Evolutionary conservation across 2,888 invertebrate species (phyloP).

Genomic region (Maniola hyperantus): DNA sequence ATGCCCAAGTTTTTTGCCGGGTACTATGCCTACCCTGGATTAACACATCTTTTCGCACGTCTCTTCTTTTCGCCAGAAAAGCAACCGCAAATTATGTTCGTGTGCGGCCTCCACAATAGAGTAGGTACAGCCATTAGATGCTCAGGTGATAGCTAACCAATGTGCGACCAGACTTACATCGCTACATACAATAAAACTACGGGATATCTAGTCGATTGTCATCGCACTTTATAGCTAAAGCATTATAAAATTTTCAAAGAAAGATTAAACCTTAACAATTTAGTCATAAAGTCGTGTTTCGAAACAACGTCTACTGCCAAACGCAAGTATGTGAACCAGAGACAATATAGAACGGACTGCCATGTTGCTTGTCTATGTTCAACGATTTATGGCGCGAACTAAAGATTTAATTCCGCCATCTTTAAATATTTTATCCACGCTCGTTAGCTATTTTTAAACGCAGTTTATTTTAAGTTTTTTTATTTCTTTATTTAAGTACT

Average conservation of each 20-base stretch:
- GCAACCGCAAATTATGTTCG: too few species aligned
- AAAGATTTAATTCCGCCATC: conserved; percentile 61
- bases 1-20: too few species aligned
- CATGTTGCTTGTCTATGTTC: conserved; percentile 73
- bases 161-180: conserved; percentile 39
- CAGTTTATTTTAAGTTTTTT: conserved; percentile 28
- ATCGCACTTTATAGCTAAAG: conserved; percentile 53
- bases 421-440: conserved; percentile 47
- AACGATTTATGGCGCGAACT: conserved; percentile 66
- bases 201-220: conserved; percentile 63
- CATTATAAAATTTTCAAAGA: conserved; percentile 41
- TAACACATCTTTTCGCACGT: too few species aligned
- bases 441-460: conserved; percentile 35
- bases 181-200: conserved; percentile 61
- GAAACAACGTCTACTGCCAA: conserved; percentile 38
- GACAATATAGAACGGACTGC: conserved; percentile 72
- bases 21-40: too few species aligned
- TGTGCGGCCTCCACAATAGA: too few species aligned
- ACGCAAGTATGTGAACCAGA: conserved; percentile 61
- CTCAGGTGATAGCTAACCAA: neutral
- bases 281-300: conserved; percentile 20
- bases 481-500: conserved; percentile 19
- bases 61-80: too few species aligned
- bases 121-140: too few species aligned
- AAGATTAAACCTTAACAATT: conserved; percentile 38